Percentiles rank a stretch among this genome's conserved stretches.
Conservation (phyloP, 2,797 vertebrate species). For the Geotrypetes seraphini region DNA sequence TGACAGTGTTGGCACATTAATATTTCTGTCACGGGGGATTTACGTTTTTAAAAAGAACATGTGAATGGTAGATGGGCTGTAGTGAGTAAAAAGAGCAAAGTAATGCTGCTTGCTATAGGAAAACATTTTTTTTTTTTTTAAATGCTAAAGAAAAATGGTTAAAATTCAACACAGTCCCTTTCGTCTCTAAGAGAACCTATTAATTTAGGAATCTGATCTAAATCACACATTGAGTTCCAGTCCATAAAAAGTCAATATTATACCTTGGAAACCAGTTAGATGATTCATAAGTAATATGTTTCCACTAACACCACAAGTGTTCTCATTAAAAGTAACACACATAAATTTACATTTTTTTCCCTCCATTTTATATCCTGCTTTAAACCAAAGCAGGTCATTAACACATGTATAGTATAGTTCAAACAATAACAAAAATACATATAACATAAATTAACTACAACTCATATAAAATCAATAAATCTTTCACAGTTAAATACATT, state of each 20-base stretch:
- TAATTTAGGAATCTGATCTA: slow-evolving; percentile 22
- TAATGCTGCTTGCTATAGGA: slow-evolving; percentile 85
- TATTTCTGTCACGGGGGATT: slow-evolving; percentile 99
- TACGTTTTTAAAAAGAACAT: slow-evolving; percentile 97
- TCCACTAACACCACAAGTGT: slow-evolving; percentile 37
- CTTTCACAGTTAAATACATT: too few relatives aligned
- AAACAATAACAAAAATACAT: too few relatives aligned
- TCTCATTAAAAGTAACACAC: slow-evolving; percentile 40
- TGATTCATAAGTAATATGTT: slow-evolving; percentile 28
- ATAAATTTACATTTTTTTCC: not conserved
- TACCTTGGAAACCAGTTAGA: not conserved
- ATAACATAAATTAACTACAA: too few relatives aligned
- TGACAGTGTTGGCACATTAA: slow-evolving; percentile 98
- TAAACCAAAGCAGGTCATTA: too few relatives aligned
- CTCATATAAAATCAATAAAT: too few relatives aligned
- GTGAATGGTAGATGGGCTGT: slow-evolving; percentile 90
- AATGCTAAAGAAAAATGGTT: slow-evolving; percentile 5
- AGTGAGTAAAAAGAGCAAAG: slow-evolving; percentile 82
- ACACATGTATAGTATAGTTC: too few relatives aligned
- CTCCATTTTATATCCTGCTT: too few relatives aligned
- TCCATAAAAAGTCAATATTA: slow-evolving; percentile 17
- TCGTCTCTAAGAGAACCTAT: slow-evolving; percentile 28
- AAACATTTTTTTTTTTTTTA: too few relatives aligned
- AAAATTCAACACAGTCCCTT: slow-evolving; percentile 2
- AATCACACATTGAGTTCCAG: slow-evolving; percentile 13